phyloP scores from a whole-genome alignment of 2,888 invertebrate genomes.

The Acleris literana region DNA sequence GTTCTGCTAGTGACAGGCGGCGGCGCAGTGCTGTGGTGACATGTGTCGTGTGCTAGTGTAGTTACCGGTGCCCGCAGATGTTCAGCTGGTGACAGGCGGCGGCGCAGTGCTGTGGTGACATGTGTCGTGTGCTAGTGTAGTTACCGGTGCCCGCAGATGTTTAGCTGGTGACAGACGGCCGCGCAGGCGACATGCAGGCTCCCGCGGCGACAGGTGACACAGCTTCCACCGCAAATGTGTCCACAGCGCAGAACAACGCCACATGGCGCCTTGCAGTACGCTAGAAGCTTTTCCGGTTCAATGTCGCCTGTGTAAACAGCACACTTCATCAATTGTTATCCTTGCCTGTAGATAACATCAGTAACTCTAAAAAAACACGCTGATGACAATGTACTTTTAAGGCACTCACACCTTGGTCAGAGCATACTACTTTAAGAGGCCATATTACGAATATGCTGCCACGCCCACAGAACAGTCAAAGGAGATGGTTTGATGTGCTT shows the following conservation, averaged over 20 bases:
- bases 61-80: constrained; percentile 74
- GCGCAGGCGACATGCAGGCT: constrained; percentile 84
- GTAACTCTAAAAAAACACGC: not conserved
- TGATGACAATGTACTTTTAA: no score
- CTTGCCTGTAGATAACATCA: not conserved
- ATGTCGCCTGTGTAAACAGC: constrained; percentile 5
- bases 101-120: constrained; percentile 40
- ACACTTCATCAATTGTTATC: no score
- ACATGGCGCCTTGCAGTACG: constrained; percentile 75
- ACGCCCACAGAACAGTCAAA: no score
- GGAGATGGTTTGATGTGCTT: no score
- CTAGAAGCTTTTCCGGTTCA: constrained; percentile 48
- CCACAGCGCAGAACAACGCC: constrained; percentile 65
- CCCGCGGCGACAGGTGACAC: constrained; percentile 83
- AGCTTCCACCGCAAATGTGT: constrained; percentile 81
- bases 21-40: constrained; percentile 73
- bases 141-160: constrained; percentile 77
- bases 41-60: not conserved
- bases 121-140: not conserved
- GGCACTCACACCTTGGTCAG: no score
- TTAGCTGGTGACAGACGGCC: constrained; percentile 78
- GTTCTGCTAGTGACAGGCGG: no score
- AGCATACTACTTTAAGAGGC: no score
- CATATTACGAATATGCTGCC: no score
- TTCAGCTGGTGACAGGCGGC: no score